Evolutionary conservation across 2,113 vertebrate species (phyloP).

Genomic region (Erythrocebus patas): DNA sequence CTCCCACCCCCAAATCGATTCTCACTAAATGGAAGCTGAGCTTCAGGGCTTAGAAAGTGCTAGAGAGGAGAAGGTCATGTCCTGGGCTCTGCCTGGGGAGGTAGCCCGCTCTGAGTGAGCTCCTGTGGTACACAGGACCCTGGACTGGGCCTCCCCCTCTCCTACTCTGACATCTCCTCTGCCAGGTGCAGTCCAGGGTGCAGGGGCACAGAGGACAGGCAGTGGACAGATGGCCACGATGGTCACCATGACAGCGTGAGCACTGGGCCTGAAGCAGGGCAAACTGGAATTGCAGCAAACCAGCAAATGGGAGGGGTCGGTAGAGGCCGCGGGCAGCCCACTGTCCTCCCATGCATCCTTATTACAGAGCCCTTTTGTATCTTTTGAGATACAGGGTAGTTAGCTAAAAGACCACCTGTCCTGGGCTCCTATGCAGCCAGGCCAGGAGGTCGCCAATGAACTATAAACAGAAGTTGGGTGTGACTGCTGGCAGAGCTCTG

Average conservation of each 20-base stretch:
- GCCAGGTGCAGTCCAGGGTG: not conserved
- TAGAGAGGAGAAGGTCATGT: slow-evolving; percentile 78
- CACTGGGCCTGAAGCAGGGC: not conserved
- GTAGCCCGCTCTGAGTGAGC: not conserved
- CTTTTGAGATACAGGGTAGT: not conserved
- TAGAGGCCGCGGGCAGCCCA: too few relatives aligned
- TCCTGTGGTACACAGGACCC: not conserved
- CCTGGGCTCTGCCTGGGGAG: slow-evolving; percentile 9
- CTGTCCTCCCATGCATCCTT: not conserved
- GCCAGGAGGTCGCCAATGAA: not conserved
- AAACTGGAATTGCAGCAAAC: rapidly evolving
- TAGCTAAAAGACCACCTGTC: not conserved
- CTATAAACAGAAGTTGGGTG: not conserved
- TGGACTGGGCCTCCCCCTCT: not conserved
- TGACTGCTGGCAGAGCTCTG: not conserved
- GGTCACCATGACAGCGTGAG: not conserved
- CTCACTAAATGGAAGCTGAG: slow-evolving; percentile 71
- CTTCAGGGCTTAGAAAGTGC: slow-evolving; percentile 78
- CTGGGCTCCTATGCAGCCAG: not conserved
- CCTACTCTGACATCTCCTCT: not conserved
- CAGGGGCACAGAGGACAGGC: not conserved
- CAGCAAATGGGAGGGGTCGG: too few relatives aligned
- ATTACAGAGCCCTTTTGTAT: not conserved
- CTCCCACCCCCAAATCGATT: slow-evolving; percentile 77
- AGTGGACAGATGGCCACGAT: not conserved